A percentile compares a stretch with the other conserved stretches of the same genome.
Evolutionary conservation across 2,888 invertebrate genomes (phyloP).

Genomic region (Cheilosia soror): DNA sequence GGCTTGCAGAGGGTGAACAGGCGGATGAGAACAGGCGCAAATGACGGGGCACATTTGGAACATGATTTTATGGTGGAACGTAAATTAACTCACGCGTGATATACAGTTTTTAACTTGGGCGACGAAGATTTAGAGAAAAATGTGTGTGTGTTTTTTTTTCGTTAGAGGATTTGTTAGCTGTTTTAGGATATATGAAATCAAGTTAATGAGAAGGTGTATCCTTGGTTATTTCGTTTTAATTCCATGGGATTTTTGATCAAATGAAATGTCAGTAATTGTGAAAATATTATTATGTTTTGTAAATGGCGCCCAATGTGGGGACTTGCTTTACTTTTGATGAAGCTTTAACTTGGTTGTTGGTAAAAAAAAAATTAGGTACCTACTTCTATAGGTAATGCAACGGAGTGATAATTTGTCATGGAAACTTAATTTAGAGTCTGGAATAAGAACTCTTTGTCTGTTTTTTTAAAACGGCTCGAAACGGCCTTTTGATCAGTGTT

Average conservation of each 20-base stretch:
- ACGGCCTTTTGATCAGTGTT: too few relatives aligned
- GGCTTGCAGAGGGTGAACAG: slow-evolving; percentile 6
- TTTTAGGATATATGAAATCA: slow-evolving; percentile 63
- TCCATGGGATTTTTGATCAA: slow-evolving; percentile 8
- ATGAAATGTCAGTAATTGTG: slow-evolving; percentile 12
- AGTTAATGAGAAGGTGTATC: slow-evolving; percentile 47
- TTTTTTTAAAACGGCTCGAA: too few relatives aligned
- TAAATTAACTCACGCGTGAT: slow-evolving; percentile 68
- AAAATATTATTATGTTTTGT: background rate
- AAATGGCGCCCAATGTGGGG: slow-evolving; percentile 3
- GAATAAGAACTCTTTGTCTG: too few relatives aligned
- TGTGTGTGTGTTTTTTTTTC: background rate
- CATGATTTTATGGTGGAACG: slow-evolving; percentile 71
- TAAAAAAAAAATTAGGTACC: too few relatives aligned
- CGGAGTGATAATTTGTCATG: too few relatives aligned
- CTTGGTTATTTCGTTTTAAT: slow-evolving; percentile 22
- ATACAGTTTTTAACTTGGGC: slow-evolving; percentile 4
- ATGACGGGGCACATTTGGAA: slow-evolving; percentile 65
- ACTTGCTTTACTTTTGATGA: background rate
- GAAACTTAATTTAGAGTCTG: too few relatives aligned
- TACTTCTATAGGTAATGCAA: too few relatives aligned
- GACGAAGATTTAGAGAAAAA: slow-evolving; percentile 35
- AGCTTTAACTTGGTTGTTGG: too few relatives aligned
- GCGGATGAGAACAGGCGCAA: slow-evolving; percentile 29
- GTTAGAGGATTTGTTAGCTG: slow-evolving; percentile 23